Percentiles rank a stretch among this genome's conserved stretches.
Evolutionary conservation across 2,797 vertebrate genomes (phyloP).

Genomic region (Semotilus atromaculatus): DNA sequence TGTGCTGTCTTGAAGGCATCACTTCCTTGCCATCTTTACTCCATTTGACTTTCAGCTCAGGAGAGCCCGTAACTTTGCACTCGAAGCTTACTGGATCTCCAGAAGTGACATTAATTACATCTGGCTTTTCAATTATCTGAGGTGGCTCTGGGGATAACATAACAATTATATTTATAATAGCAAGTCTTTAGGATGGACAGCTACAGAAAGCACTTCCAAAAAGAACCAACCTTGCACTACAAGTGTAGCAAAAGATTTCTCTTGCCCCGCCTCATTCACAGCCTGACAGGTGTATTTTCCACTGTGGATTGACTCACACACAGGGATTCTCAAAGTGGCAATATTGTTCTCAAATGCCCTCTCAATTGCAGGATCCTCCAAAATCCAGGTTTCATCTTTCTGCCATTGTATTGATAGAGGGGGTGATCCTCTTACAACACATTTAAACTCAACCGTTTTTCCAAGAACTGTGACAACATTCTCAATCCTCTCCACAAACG

Average conservation of each 20-base stretch:
- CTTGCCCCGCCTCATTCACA: constrained; percentile 90
- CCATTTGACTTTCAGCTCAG: constrained; percentile 94
- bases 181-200: neutral
- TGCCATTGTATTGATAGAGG: constrained; percentile 92
- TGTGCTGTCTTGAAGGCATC: constrained; percentile 91
- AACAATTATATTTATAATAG: constrained; percentile 33
- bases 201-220: neutral
- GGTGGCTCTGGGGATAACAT: constrained; percentile 85
- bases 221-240: constrained; percentile 90
- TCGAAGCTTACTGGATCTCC: constrained; percentile 95
- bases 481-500: constrained; percentile 88
- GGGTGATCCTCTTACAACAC: constrained; percentile 84
- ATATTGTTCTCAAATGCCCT: constrained; percentile 86
- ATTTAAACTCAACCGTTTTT: constrained; percentile 85
- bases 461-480: constrained; percentile 86
- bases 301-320: constrained; percentile 83
- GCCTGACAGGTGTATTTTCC: constrained; percentile 96
- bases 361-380: constrained; percentile 85
- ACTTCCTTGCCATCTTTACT: constrained; percentile 91
- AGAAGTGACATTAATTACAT: constrained; percentile 89
- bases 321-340: constrained; percentile 84
- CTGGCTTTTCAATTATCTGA: constrained; percentile 91
- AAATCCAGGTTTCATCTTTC: constrained; percentile 92
- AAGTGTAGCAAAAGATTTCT: constrained; percentile 90
- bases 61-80: constrained; percentile 91